Evolutionary conservation across 2,888 invertebrate genomes (phyloP), one percentile per base, ranked within the genome.

Genomic region (Conops quadrifasciatus): DNA sequence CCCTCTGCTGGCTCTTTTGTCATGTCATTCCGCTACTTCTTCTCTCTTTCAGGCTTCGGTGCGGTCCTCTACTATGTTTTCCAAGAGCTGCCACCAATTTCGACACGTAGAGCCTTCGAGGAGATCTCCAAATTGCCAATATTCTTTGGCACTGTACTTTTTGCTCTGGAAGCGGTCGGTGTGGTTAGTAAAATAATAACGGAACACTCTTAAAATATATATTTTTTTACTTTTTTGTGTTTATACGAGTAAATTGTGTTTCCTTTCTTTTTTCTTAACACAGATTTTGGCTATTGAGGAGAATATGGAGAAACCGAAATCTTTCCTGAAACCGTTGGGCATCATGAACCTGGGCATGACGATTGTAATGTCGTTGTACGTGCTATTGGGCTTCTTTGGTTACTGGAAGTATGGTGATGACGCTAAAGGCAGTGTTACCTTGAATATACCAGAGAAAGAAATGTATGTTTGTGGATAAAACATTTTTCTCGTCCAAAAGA

Each of bases 201-300:
- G 60, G 19, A 28, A 36, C 9, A 36, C 36, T 9, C 36, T 70
- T 43, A 0, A 24, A 58, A 24, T 28, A 28, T 58, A 16, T 16
- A 9, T 36, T 36, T 68, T 60, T n/a, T 15, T 63, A 24, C 30
- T 19, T 64, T 64, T 64, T n/a, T 9, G 19, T 19, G 21, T 19
- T 2, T 30, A n/a, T n/a, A n/a, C n/a, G n/a, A n/a, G n/a, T n/a
- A n/a, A n/a, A n/a, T 28, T 65, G 51, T 58, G 47, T 15, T n/a
- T 60, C 16, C 2, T 21, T 66, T 19, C 51, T 30, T 63, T 24
- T 21, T 13, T 62, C 19, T 67, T 36, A 36, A 36, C 4, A 0
- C 65, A 97, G 96, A 93, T 98, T 36, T 92, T 98, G 89, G 97
- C 98, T 0, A 88, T 98, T 76, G 97, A 98, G 84, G 97, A 97